phyloP scores from a whole-genome alignment of 2,888 invertebrate genomes.

The Tetramorium bicarinatum region DNA sequence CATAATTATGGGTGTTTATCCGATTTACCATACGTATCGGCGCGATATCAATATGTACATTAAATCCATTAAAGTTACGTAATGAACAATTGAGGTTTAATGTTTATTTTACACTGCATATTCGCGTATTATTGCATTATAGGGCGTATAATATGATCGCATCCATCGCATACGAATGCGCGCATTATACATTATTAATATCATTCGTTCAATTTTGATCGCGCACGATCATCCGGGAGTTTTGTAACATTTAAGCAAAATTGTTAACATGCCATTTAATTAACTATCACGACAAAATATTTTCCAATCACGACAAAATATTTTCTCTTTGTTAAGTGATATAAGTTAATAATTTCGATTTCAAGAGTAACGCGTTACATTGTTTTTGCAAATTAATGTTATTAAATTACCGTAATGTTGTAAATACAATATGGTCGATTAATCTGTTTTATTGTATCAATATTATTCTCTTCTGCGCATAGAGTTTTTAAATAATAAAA shows the following conservation, averaged over 20 bases:
- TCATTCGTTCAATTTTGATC: constrained; percentile 41
- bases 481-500: background rate
- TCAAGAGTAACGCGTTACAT: background rate
- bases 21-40: constrained; percentile 66
- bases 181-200: constrained; percentile 39
- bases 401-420: background rate
- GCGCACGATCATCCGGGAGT: constrained; percentile 13
- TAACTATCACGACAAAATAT: background rate
- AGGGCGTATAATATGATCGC: constrained; percentile 21
- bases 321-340: background rate
- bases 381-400: background rate
- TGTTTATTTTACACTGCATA: constrained; percentile 65
- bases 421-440: background rate
- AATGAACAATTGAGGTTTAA: constrained; percentile 53
- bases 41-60: constrained; percentile 68
- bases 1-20: constrained; percentile 65
- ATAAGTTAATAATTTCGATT: constrained; percentile 10
- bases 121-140: constrained; percentile 38
- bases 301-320: background rate
- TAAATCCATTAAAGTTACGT: constrained; percentile 54
- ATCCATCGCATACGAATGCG: background rate
- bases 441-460: background rate
- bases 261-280: constrained; percentile 20
- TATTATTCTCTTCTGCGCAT: background rate
- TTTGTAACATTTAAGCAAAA: background rate